Conservation (phyloP, 2,888 invertebrate genomes). For the Tenthredo notha region DNA sequence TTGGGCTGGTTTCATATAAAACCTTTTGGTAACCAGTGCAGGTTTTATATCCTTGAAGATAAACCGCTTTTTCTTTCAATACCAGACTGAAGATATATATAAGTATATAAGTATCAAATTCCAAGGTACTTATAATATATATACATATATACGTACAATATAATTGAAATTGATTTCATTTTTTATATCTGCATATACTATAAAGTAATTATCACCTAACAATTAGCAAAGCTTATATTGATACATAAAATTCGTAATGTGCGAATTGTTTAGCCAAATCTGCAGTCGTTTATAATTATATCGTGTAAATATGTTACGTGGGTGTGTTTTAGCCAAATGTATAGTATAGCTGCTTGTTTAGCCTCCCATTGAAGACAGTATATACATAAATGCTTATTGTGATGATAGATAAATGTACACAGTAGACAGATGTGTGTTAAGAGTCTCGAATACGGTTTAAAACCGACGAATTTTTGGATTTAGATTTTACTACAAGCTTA, state of each 20-base stretch:
- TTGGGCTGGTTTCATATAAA: constrained; percentile 2
- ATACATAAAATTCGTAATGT: too few species aligned
- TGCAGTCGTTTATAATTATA: neutral
- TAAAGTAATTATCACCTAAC: neutral
- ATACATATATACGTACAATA: too few species aligned
- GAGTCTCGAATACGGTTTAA: neutral
- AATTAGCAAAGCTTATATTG: too few species aligned
- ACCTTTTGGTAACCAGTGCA: neutral
- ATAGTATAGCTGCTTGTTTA: neutral
- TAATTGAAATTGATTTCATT: neutral
- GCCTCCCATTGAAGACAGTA: neutral
- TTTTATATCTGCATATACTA: too few species aligned
- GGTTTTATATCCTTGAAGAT: neutral
- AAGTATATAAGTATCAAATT: neutral
- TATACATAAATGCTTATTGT: neutral
- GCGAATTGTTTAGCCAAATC: too few species aligned
- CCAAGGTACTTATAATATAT: too few species aligned
- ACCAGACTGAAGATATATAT: too few species aligned
- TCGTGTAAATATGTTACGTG: neutral
- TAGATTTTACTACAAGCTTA: too few species aligned
- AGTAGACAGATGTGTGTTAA: neutral
- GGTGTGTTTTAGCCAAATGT: neutral
- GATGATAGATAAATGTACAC: constrained; percentile 2
- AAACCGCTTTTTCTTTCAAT: constrained; percentile 3
- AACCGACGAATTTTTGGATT: too few species aligned